These are phyloP conservation scores for Salarias fasciatus DNA, from an alignment of 2,797 vertebrate species.

Conservation along the genomic window DNA sequence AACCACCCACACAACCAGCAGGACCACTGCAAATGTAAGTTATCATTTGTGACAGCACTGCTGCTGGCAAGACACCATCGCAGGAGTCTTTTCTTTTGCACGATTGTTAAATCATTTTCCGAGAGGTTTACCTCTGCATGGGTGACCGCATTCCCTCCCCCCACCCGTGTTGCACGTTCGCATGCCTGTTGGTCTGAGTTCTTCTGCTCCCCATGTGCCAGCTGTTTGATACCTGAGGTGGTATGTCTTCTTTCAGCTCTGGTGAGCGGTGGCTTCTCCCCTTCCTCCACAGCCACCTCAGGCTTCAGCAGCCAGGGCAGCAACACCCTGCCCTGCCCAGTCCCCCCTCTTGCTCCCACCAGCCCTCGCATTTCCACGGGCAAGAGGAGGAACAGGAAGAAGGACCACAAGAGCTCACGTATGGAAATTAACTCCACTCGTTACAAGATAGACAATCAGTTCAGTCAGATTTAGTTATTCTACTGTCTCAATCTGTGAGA, in stretches of 20 bases:
- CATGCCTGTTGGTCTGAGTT: conserved; percentile 3
- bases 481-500: no score
- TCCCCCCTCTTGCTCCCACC: conserved; percentile 83
- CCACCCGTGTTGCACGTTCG: conserved; percentile 6
- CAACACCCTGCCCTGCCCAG: conserved; percentile 88
- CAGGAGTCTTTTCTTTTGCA: conserved; percentile 55
- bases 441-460: no score
- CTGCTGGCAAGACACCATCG: conserved; percentile 63
- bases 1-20: conserved; percentile 87
- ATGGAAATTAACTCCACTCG: conserved; percentile 54
- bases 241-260: conserved; percentile 82
- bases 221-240: conserved; percentile 32
- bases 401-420: conserved; percentile 96
- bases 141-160: conserved; percentile 13
- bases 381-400: conserved; percentile 89
- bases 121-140: conserved; percentile 31
- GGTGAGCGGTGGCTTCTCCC: conserved; percentile 91
- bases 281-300: conserved; percentile 88
- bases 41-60: conserved; percentile 72
- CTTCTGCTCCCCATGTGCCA: conserved; percentile 4
- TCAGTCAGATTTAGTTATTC: no score
- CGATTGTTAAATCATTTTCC: conserved; percentile 42
- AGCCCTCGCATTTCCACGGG: conserved; percentile 89
- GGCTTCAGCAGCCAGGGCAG: conserved; percentile 90
- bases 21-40: conserved; percentile 92